A percentile compares a stretch with the other conserved stretches of the same genome.
These are phyloP conservation scores for Campodea augens DNA, from an alignment of 1,140 invertebrate genomes.

Conservation along the genomic window DNA sequence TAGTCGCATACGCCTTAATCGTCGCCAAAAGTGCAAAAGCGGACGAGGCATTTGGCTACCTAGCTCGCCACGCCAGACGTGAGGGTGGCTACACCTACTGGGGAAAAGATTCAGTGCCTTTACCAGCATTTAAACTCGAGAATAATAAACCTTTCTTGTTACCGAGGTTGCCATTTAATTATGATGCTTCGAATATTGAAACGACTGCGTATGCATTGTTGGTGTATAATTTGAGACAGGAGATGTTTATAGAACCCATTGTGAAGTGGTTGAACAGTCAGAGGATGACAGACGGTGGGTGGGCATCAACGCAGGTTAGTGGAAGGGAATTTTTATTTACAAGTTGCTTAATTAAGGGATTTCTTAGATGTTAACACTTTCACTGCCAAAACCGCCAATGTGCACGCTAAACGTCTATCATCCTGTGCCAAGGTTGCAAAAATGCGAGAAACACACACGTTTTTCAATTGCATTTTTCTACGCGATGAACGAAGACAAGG, in stretches of 20 bases:
- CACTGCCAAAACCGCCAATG: no score
- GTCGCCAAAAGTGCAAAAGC: constrained; percentile 54
- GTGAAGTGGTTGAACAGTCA: constrained; percentile 87
- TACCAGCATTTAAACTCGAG: constrained; percentile 60
- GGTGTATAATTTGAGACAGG: constrained; percentile 64
- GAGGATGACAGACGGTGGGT: constrained; percentile 74
- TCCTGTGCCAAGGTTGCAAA: no score
- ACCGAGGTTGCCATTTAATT: constrained; percentile 67
- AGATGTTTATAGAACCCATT: constrained; percentile 58
- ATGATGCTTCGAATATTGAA: constrained; percentile 80
- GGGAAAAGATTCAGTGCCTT: constrained; percentile 54
- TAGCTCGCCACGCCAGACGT: constrained; percentile 38
- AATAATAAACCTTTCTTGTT: constrained; percentile 76
- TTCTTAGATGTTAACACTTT: no score
- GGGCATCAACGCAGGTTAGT: constrained; percentile 72
- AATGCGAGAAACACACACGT: no score
- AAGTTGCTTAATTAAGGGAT: not conserved
- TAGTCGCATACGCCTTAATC: constrained; percentile 71
- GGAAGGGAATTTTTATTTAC: not conserved
- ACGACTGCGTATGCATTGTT: constrained; percentile 82
- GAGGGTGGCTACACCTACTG: constrained; percentile 69
- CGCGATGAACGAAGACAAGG: no score
- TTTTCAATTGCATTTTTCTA: no score
- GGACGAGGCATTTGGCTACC: constrained; percentile 57
- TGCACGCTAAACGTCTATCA: no score